Evolutionary conservation across 2,888 invertebrate species (phyloP).

Genomic region (Heteromurus nitidus): DNA sequence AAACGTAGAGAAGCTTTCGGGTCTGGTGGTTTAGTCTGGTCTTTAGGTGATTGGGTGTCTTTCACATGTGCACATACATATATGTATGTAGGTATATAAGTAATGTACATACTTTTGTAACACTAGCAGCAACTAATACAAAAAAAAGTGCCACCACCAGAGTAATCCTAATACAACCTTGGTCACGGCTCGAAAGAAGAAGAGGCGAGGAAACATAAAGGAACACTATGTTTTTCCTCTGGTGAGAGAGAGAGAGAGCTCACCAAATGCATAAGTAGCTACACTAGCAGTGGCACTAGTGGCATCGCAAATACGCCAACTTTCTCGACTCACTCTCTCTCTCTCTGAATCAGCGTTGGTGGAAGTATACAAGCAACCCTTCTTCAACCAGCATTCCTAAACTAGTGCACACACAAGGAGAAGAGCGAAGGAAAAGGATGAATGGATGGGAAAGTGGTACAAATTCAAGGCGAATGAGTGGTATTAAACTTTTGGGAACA

Average conservation of each 20-base stretch:
- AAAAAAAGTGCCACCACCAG: background rate
- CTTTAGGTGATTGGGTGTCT: slow-evolving; percentile 44
- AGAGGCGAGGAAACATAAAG: slow-evolving; percentile 27
- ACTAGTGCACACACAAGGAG: no score
- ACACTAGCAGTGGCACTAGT: background rate
- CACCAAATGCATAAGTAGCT: slow-evolving; percentile 2
- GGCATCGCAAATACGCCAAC: background rate
- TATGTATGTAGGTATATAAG: background rate
- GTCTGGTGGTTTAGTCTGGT: slow-evolving; percentile 23
- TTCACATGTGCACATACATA: background rate
- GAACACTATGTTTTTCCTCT: slow-evolving; percentile 18
- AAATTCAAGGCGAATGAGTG: slow-evolving; percentile 63
- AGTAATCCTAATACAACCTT: slow-evolving; percentile 31
- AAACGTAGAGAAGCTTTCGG: slow-evolving; percentile 9
- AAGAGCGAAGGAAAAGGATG: slow-evolving; percentile 37
- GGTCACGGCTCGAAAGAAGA: slow-evolving; percentile 20
- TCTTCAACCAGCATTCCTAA: no score
- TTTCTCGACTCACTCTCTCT: background rate
- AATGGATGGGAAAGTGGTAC: slow-evolving; percentile 63
- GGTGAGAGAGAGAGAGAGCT: no score
- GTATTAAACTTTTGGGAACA: slow-evolving; percentile 64
- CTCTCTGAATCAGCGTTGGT: background rate
- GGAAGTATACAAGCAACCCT: no score
- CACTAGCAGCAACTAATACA: background rate
- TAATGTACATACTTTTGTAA: slow-evolving; percentile 1